Percentiles rank a stretch among this genome's conserved stretches.
Evolutionary conservation across 2,113 vertebrate genomes (phyloP).

Genomic region (Anolis carolinensis): DNA sequence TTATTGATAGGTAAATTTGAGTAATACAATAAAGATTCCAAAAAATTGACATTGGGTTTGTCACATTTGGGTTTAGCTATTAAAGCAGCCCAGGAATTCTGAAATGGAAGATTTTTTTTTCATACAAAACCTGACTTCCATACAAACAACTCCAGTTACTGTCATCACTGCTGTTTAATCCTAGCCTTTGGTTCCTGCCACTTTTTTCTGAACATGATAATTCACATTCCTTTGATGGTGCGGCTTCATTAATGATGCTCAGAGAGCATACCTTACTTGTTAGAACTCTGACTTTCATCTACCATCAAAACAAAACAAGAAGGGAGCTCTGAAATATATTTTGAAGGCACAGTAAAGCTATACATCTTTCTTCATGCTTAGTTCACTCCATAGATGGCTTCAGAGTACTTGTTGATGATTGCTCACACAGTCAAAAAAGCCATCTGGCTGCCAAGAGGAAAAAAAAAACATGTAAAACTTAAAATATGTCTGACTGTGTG

Average conservation of each 20-base stretch:
- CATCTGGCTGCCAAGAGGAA: not conserved
- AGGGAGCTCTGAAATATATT: conserved; percentile 3
- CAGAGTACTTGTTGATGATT: conserved; percentile 26
- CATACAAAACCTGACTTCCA: not conserved
- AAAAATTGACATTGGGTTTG: not conserved
- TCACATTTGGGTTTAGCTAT: not conserved
- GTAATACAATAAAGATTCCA: not conserved
- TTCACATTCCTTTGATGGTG: conserved; percentile 25
- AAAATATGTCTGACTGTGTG: not conserved
- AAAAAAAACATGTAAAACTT: conserved; percentile 31
- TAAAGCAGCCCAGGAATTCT: not conserved
- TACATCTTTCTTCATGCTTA: not conserved
- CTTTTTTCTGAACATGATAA: not conserved
- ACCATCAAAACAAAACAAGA: conserved; percentile 25
- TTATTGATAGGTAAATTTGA: not conserved
- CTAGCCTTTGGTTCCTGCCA: not conserved
- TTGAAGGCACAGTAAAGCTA: not conserved
- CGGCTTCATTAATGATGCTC: conserved; percentile 28
- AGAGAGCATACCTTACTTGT: conserved; percentile 14
- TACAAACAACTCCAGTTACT: not conserved
- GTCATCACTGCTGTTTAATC: not conserved
- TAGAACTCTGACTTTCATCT: conserved; percentile 38
- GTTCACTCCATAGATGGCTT: not conserved
- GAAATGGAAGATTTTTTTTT: not conserved
- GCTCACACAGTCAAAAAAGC: conserved; percentile 2